phyloP scores from a whole-genome alignment of 2,797 vertebrate species.

The Vipera latastei region DNA sequence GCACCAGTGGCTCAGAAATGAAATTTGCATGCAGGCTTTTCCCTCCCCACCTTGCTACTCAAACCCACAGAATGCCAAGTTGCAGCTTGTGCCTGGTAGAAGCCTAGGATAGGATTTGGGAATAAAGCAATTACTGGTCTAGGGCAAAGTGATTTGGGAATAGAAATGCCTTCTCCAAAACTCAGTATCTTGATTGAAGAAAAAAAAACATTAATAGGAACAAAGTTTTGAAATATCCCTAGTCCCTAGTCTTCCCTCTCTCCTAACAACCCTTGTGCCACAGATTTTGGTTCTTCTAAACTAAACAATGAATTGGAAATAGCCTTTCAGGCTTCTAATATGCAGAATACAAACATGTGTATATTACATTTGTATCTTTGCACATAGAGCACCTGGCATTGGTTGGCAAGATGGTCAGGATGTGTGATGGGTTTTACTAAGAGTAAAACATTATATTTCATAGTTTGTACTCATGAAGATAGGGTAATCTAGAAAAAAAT shows the following conservation, averaged over 20 bases:
- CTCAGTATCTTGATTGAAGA: background rate
- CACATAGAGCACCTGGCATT: background rate
- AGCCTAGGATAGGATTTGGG: background rate
- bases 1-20: slow-evolving; percentile 73
- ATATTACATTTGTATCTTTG: background rate
- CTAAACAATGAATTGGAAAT: background rate
- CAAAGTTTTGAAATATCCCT: background rate
- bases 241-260: background rate
- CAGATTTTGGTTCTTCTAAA: background rate
- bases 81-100: background rate
- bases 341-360: background rate
- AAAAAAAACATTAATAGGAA: slow-evolving; percentile 1
- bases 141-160: background rate
- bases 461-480: background rate
- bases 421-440: background rate
- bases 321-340: background rate
- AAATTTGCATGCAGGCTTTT: slow-evolving; percentile 70
- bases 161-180: background rate
- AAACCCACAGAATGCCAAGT: background rate
- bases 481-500: background rate
- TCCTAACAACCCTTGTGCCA: background rate
- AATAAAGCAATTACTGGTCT: background rate
- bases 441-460: background rate
- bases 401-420: background rate
- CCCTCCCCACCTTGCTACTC: background rate